Percentiles rank a stretch among this genome's conserved stretches.
These are phyloP conservation scores for Latrodectus elegans DNA, from an alignment of 2,888 invertebrate species.

Conservation along the genomic window DNA sequence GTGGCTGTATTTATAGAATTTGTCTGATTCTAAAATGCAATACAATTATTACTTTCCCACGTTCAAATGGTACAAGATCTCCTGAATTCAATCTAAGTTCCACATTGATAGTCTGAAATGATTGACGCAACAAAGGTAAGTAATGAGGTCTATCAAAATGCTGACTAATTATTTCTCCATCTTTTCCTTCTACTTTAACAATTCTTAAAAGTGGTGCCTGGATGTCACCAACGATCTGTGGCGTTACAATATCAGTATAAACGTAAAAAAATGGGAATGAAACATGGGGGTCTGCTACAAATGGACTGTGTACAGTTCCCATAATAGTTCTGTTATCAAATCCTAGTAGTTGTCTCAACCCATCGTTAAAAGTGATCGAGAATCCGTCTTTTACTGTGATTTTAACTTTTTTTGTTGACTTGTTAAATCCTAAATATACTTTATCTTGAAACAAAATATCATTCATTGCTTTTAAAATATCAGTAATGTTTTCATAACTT, in stretches of 20 bases:
- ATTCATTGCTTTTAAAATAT: conserved; percentile 17
- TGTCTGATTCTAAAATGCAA: conserved; percentile 27
- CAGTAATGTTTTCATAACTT: not conserved
- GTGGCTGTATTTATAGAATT: conserved; percentile 31
- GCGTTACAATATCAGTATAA: conserved; percentile 71
- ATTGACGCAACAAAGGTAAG: conserved; percentile 6
- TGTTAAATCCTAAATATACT: conserved; percentile 3
- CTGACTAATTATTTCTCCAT: conserved; percentile 4
- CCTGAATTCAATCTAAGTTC: conserved; percentile 32
- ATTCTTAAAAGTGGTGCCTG: conserved; percentile 72
- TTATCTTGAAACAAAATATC: not conserved
- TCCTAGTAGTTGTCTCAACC: not conserved
- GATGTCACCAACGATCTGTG: conserved; percentile 71
- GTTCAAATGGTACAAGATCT: conserved; percentile 15
- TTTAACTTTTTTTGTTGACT: not conserved
- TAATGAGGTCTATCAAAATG: conserved; percentile 40
- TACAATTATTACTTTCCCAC: conserved; percentile 29
- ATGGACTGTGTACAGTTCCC: conserved; percentile 10
- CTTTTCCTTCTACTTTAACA: conserved; percentile 64
- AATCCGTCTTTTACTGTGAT: not conserved
- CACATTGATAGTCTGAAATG: conserved; percentile 41
- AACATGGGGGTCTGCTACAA: not conserved
- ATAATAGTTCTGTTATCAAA: not conserved
- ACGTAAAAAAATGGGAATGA: conserved; percentile 63
- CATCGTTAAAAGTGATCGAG: not conserved